phyloP scores from a whole-genome alignment of 2,888 invertebrate genomes.

The Branchipolynoe longqiensis region DNA sequence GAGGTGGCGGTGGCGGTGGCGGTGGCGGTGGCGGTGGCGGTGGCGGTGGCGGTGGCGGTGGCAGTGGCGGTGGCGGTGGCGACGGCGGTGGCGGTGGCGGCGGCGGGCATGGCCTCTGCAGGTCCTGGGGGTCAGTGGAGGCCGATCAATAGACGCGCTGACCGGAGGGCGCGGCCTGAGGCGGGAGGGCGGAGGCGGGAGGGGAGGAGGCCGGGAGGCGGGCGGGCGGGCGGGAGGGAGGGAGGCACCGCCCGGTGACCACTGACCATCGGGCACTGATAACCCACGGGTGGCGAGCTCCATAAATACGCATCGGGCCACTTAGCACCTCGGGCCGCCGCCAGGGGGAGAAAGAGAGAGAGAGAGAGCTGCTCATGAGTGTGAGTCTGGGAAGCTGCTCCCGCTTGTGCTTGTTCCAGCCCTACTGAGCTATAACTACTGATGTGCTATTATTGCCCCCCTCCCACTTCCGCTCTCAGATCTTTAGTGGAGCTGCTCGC shows the following conservation, averaged over 20 bases:
- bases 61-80: too few relatives aligned
- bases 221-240: background rate
- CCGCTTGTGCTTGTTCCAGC: too few relatives aligned
- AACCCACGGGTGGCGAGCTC: conserved; percentile 15
- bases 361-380: conserved; percentile 5
- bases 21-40: too few relatives aligned
- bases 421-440: too few relatives aligned
- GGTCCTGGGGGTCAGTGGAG: background rate
- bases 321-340: conserved; percentile 27
- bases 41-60: too few relatives aligned
- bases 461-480: too few relatives aligned
- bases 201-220: background rate
- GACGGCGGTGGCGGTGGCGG: too few relatives aligned
- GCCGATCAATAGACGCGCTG: conserved; percentile 22
- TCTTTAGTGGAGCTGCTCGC: background rate
- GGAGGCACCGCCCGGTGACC: background rate
- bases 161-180: background rate
- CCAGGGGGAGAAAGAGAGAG: background rate
- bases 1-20: too few relatives aligned
- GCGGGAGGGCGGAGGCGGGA: background rate
- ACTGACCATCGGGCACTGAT: conserved; percentile 38
- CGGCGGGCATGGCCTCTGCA: too few relatives aligned
- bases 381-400: background rate
- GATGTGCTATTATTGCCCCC: too few relatives aligned
- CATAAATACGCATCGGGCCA: conserved; percentile 50